Conservation (phyloP, 2,113 vertebrate genomes). For the Erythrocercus mccallii region DNA sequence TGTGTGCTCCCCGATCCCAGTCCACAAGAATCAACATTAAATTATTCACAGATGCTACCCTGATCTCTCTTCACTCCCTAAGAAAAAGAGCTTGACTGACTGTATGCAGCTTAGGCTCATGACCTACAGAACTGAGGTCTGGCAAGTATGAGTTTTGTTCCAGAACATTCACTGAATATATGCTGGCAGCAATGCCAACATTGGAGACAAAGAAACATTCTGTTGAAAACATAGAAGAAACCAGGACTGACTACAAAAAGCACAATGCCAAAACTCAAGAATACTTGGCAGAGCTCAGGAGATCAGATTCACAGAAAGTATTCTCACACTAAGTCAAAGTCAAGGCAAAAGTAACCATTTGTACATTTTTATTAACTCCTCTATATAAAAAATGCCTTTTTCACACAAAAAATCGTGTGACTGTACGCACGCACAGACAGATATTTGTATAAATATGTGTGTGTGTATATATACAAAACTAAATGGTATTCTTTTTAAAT, state of each 20-base stretch:
- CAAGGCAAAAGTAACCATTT: not conserved
- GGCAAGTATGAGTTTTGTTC: not conserved
- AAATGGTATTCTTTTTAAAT: not conserved
- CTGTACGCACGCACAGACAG: fast-evolving
- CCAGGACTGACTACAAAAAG: not conserved
- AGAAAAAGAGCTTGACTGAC: not conserved
- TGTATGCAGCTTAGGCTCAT: not conserved
- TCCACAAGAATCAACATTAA: not conserved
- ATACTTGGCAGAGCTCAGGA: not conserved
- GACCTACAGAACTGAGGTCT: not conserved
- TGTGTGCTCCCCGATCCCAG: not conserved
- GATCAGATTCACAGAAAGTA: not conserved
- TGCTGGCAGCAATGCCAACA: not conserved
- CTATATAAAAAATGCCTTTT: not conserved
- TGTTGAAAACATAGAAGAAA: not conserved
- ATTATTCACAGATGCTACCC: not conserved
- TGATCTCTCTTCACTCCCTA: not conserved
- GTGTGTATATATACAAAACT: not conserved
- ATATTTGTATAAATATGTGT: not conserved
- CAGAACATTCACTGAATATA: not conserved
- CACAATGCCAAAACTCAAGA: not conserved
- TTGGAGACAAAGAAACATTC: not conserved
- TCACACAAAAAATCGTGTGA: not conserved
- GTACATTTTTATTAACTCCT: not conserved
- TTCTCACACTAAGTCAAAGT: not conserved